Percentiles rank a stretch among this genome's conserved stretches.
Conservation (phyloP, 2,797 vertebrate species). For the Sitta carolinensis region DNA sequence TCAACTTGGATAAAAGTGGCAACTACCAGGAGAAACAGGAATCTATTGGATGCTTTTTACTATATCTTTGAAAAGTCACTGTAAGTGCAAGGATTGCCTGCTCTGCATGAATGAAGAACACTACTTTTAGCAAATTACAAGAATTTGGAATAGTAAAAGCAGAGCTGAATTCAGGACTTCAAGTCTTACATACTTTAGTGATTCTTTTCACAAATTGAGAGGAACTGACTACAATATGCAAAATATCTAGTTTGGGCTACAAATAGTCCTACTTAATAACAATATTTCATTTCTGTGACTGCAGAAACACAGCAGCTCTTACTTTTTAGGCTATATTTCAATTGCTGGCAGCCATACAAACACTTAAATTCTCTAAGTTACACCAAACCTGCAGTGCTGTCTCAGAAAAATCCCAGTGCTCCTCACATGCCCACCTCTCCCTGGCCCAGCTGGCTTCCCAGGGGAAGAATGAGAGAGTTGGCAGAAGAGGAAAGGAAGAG, state of each 20-base stretch:
- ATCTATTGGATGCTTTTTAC: background rate
- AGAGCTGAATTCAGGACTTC: background rate
- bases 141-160: background rate
- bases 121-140: background rate
- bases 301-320: background rate
- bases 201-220: background rate
- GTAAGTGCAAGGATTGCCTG: background rate
- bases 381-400: background rate
- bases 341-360: background rate
- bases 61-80: background rate
- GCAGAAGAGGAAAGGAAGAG: background rate
- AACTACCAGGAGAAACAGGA: background rate
- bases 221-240: background rate
- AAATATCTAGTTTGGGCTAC: background rate
- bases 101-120: background rate
- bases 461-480: background rate
- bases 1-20: background rate
- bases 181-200: background rate
- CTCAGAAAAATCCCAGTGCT: background rate
- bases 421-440: no score
- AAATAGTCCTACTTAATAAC: background rate
- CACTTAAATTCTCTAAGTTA: background rate
- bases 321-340: background rate
- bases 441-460: background rate
- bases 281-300: background rate